Base-by-base conservation (phyloP, 1,140 invertebrate genomes). In the Notospermus geniculatus region DNA sequence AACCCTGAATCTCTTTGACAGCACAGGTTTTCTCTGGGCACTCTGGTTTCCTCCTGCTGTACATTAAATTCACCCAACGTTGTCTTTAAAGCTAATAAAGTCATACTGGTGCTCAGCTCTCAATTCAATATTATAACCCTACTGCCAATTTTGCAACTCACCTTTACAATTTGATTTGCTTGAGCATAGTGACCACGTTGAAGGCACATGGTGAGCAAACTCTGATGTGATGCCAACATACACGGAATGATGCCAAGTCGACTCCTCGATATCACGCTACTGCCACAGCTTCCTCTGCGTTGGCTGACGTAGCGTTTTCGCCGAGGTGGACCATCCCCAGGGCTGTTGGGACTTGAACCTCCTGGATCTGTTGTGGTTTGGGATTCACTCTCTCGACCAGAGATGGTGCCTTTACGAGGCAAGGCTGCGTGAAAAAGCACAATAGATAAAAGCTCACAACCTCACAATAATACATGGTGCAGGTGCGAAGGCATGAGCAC, bases 161-260 rank as follows among this genome's bases (percentile, higher is more conserved):
- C 77, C 69, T 79, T 79, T 29, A 77, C 70, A 30, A 80, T 75
- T 63, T 80, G 74, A 13, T 68, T 59, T 23, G 76, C 77, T 57
- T 79, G 74, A 0, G 59, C 65, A 25, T 67, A 64, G 36, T 74
- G 72, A 23, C 67, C 64, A 57, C 67, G 71, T 23, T 69, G 67
- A n/a, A 80, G 60, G 56, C 73, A 77, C 69, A 75, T 71, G 22
- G 61, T 71, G 9, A 80, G 68, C 9, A 80, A 63, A 15, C 66
- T 64, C n/a, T 68, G 68, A 22, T 71, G 70, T 9, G 72, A 68
- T 4, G 74, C 65, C 53, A 79, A 58, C 78, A 80, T 80, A 23
- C 64, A 41, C n/a, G 71, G 63, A 25, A 77, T 70, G 27, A 78
- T 69, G n/a, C 59, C 45, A 9, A 57, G n/a, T 32, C 9, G 29